Evolutionary conservation across 2,797 vertebrate species (phyloP).

Genomic region (Poecile montanus): DNA sequence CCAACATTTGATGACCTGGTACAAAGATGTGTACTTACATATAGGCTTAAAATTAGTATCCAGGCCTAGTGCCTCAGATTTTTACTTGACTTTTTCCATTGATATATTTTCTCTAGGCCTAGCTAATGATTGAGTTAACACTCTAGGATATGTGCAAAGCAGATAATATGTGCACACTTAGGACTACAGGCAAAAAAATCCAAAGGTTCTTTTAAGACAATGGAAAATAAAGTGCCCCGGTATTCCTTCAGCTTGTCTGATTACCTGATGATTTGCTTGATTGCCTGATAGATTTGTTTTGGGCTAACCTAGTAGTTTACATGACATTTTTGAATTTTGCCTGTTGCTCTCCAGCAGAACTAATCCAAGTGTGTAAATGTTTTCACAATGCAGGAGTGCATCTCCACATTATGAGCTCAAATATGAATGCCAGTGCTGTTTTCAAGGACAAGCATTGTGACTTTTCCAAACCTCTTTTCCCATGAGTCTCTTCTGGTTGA

Average conservation of each 20-base stretch:
- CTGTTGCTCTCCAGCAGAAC: not conserved
- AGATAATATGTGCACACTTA: not conserved
- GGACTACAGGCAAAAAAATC: not conserved
- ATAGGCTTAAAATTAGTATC: not conserved
- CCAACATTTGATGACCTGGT: not conserved
- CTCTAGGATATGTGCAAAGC: not conserved
- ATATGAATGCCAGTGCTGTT: not conserved
- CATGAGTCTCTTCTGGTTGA: not conserved
- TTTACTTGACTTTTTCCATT: constrained; percentile 38
- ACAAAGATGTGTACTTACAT: not conserved
- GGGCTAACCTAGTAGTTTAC: not conserved
- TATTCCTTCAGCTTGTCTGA: constrained; percentile 38
- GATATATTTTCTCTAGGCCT: constrained; percentile 18
- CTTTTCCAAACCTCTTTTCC: constrained; percentile 16
- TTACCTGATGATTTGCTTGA: constrained; percentile 8
- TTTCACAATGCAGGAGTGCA: not conserved
- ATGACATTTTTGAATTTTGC: constrained; percentile 31
- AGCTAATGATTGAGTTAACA: constrained; percentile 5
- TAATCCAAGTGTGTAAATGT: not conserved
- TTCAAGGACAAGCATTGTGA: constrained; percentile 3
- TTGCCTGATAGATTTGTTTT: not conserved
- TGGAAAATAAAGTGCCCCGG: not conserved
- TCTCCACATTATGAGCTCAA: not conserved
- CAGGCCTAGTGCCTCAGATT: not conserved
- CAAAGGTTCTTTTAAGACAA: constrained; percentile 7